phyloP scores from a whole-genome alignment of 2,888 invertebrate genomes.

The Rhimphoctona megacephalus region DNA sequence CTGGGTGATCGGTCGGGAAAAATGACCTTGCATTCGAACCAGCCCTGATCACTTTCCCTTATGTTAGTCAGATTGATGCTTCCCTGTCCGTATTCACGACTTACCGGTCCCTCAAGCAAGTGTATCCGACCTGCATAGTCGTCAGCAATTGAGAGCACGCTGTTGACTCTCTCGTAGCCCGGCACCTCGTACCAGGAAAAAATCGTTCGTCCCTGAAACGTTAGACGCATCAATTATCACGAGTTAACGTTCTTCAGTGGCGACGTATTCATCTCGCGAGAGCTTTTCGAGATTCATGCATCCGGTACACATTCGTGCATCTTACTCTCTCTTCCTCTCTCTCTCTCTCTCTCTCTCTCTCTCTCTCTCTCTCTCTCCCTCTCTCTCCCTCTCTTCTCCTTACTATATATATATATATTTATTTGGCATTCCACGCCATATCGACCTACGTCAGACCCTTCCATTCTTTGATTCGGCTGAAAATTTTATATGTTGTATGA shows the following conservation, averaged over 20 bases:
- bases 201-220: slow-evolving; percentile 90
- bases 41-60: slow-evolving; percentile 95
- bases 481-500: too few relatives aligned
- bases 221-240: slow-evolving; percentile 75
- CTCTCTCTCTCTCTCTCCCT: too few relatives aligned
- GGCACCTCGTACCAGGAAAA: slow-evolving; percentile 91
- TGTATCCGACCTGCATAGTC: slow-evolving; percentile 91
- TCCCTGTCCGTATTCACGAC: slow-evolving; percentile 88
- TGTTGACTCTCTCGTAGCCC: slow-evolving; percentile 77
- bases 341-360: background rate
- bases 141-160: slow-evolving; percentile 89
- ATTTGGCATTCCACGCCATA: too few relatives aligned
- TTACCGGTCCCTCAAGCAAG: slow-evolving; percentile 87
- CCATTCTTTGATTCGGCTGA: too few relatives aligned
- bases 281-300: slow-evolving; percentile 70
- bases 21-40: slow-evolving; percentile 95
- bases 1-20: slow-evolving; percentile 96
- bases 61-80: slow-evolving; percentile 95
- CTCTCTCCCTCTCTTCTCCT: too few relatives aligned
- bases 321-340: background rate
- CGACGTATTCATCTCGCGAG: slow-evolving; percentile 61
- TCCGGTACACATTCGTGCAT: slow-evolving; percentile 65
- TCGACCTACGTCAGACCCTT: too few relatives aligned
- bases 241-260: slow-evolving; percentile 71
- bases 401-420: too few relatives aligned